Conservation (phyloP, 2,888 invertebrate genomes). For the Xiphydria camelus region DNA sequence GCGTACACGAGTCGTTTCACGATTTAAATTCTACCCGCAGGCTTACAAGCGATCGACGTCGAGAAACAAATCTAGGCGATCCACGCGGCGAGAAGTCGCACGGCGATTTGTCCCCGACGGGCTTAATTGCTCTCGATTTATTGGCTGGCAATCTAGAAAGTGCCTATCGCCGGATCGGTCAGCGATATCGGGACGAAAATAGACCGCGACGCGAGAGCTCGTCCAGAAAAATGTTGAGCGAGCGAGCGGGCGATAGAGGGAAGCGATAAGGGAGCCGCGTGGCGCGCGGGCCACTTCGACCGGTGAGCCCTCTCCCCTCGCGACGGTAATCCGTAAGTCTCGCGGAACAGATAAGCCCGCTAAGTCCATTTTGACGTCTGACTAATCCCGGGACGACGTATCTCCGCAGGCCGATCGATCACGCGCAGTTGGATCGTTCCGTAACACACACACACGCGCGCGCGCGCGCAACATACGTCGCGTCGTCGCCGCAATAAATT, state of each 20-base stretch:
- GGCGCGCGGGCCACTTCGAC: background rate
- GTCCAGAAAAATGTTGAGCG: conserved; percentile 1
- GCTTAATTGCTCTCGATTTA: background rate
- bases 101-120: background rate
- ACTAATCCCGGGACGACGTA: conserved; percentile 30
- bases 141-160: background rate
- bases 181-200: background rate
- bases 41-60: no score
- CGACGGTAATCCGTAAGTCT: background rate
- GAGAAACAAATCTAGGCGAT: no score
- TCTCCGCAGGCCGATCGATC: conserved; percentile 32
- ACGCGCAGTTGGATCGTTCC: conserved; percentile 33
- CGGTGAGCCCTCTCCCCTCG: background rate
- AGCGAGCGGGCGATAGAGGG: background rate
- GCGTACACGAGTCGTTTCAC: no score
- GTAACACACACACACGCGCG: no score
- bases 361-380: conserved; percentile 31
- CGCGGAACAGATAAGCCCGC: conserved; percentile 24
- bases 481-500: conserved; percentile 30
- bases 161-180: background rate
- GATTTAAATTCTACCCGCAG: no score
- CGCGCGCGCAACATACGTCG: no score
- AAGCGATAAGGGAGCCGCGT: background rate
- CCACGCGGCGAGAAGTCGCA: no score
- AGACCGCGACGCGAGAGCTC: background rate